phyloP scores from a whole-genome alignment of 2,888 invertebrate species.

The Plebejus argus region DNA sequence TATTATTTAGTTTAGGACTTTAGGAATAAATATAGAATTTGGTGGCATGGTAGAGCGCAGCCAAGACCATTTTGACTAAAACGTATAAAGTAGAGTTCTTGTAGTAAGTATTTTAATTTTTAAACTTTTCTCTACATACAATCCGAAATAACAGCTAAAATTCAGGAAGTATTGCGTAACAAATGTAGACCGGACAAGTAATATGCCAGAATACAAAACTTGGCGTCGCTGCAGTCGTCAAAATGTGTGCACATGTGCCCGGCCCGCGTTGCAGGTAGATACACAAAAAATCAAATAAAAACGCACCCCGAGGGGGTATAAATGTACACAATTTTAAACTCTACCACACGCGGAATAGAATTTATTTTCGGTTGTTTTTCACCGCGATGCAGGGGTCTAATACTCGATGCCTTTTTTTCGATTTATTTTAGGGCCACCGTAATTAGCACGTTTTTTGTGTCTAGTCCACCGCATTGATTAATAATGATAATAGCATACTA shows the following conservation, averaged over 20 bases:
- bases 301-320: conserved; percentile 50
- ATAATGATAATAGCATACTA: neutral
- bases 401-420: conserved; percentile 59
- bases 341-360: conserved; percentile 2
- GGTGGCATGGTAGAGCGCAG: no score
- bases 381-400: conserved; percentile 66
- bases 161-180: neutral
- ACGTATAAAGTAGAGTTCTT: no score
- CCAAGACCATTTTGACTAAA: no score
- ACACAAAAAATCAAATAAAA: conserved; percentile 58
- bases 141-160: neutral
- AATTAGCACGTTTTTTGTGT: conserved; percentile 59
- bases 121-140: neutral
- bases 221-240: conserved; percentile 29
- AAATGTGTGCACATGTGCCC: conserved; percentile 40
- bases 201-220: conserved; percentile 8
- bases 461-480: conserved; percentile 38
- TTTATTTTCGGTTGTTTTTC: neutral
- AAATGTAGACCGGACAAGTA: conserved; percentile 10
- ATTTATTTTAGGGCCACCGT: conserved; percentile 57
- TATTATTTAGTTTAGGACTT: no score
- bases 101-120: no score
- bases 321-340: conserved; percentile 35
- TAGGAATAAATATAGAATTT: no score
- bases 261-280: conserved; percentile 62